Percentiles rank a stretch among this genome's conserved stretches.
phyloP scores from a whole-genome alignment of 2,888 invertebrate genomes.

The Ophion slaviceki region DNA sequence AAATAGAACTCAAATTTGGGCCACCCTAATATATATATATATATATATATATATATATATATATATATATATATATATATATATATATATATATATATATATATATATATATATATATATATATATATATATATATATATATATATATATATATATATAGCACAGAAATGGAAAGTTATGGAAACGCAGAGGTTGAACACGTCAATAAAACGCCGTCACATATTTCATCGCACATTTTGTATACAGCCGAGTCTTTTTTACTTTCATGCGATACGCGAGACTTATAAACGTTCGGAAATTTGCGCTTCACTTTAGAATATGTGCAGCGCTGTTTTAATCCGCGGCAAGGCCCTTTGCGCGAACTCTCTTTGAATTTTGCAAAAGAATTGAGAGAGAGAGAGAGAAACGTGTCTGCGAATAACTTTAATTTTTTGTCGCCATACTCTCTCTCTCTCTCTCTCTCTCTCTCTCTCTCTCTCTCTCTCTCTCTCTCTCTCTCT shows the following conservation, averaged over 20 bases:
- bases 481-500: neutral
- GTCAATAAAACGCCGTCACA: neutral
- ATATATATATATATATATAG: neutral
- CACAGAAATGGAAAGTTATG: neutral
- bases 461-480: neutral
- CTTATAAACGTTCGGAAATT: neutral
- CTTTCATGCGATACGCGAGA: neutral
- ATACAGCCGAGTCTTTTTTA: neutral
- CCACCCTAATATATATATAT: too few species aligned
- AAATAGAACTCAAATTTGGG: too few species aligned
- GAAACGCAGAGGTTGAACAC: neutral
- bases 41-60: too few species aligned
- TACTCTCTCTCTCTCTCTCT: neutral
- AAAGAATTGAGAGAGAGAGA: constrained; percentile 3
- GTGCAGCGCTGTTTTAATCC: neutral
- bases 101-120: too few species aligned
- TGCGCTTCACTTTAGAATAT: neutral
- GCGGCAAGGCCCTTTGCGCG: neutral
- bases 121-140: too few species aligned
- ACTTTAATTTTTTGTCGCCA: neutral
- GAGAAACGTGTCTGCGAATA: constrained; percentile 31
- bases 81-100: neutral
- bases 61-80: too few species aligned
- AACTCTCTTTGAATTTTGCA: neutral
- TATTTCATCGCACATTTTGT: neutral